Evolutionary conservation across 35 echinoderm and acorn worm genomes (phyloP).

Genomic region (Heliocidaris erythrogramma): DNA sequence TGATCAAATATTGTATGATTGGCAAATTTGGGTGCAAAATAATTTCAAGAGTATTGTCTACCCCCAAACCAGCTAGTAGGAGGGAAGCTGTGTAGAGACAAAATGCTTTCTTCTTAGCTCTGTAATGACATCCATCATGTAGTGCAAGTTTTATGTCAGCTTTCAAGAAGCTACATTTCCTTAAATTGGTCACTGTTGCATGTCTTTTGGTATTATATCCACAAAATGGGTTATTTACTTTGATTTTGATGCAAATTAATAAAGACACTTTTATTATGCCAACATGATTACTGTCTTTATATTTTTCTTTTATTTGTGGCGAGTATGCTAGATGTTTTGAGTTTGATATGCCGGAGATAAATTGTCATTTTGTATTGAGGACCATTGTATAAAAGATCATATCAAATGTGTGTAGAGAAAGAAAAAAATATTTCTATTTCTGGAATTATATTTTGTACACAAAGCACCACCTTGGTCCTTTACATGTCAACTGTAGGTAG

Average conservation of each 20-base stretch:
- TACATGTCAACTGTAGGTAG: no score
- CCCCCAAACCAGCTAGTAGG: no score
- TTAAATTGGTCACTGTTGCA: neutral
- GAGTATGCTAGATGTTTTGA: neutral
- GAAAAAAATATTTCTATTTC: no score
- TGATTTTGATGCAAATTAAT: constrained; percentile 5
- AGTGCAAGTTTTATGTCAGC: neutral
- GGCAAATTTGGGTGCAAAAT: no score
- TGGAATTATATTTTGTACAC: no score
- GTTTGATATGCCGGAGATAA: neutral
- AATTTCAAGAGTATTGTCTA: no score
- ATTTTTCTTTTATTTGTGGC: neutral
- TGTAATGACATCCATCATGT: neutral
- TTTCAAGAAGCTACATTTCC: neutral
- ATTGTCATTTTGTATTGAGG: no score
- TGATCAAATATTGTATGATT: neutral
- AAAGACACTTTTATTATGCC: constrained; percentile 5
- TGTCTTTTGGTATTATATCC: neutral
- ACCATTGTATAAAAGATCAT: no score
- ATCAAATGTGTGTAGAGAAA: no score
- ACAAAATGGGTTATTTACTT: neutral
- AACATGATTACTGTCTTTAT: neutral
- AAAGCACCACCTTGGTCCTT: no score
- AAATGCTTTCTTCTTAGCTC: no score
- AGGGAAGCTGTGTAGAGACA: no score